These are phyloP conservation scores for Lepidurus packardi DNA, from an alignment of 1,140 invertebrate species.

Conservation along the genomic window DNA sequence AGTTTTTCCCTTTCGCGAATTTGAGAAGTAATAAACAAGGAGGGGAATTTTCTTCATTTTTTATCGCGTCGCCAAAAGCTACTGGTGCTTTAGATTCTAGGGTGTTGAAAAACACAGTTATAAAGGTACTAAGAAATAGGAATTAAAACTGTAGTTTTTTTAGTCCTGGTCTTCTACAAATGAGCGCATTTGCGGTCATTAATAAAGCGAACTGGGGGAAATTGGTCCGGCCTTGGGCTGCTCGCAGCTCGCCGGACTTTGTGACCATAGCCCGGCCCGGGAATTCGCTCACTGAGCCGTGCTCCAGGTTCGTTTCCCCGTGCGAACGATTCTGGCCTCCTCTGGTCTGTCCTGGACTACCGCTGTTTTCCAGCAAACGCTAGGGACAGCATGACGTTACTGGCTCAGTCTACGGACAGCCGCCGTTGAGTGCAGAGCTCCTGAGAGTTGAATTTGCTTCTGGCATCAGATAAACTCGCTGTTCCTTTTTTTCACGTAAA, in stretches of 20 bases:
- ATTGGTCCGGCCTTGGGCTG: background rate
- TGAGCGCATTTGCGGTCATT: background rate
- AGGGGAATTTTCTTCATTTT: background rate
- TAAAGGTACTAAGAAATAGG: background rate
- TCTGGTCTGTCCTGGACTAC: background rate
- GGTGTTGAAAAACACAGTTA: too few relatives aligned
- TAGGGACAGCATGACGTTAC: background rate
- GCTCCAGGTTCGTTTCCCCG: background rate
- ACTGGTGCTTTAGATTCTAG: too few relatives aligned
- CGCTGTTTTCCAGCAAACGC: background rate
- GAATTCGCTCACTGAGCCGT: background rate
- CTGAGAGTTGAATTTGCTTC: background rate
- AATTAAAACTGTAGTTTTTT: background rate
- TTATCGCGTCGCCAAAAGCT: too few relatives aligned
- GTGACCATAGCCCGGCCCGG: background rate
- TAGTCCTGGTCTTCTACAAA: background rate
- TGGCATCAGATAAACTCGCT: background rate
- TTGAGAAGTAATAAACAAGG: background rate
- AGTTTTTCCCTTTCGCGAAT: background rate
- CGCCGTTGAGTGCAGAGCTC: background rate
- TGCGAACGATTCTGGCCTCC: background rate
- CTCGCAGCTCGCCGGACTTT: background rate
- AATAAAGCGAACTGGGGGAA: background rate
- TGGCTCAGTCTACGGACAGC: constrained; percentile 10
- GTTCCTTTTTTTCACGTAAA: background rate